A percentile compares a stretch with the other conserved stretches of the same genome.
Conservation (phyloP, 2,888 invertebrate genomes). For the Dione juno region DNA sequence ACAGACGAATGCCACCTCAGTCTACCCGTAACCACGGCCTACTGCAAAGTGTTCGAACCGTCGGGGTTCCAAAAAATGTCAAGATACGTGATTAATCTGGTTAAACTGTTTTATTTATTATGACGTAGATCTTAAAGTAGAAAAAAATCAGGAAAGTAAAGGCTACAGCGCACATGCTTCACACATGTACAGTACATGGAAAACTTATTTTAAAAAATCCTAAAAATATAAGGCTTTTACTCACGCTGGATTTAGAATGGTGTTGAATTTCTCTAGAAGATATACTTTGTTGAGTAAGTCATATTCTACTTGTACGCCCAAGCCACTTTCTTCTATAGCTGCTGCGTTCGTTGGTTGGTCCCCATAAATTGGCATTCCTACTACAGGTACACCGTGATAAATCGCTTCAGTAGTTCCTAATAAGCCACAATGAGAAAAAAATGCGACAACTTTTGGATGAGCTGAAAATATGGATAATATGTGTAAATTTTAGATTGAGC, state of each 20-base stretch:
- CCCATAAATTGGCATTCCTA: constrained; percentile 84
- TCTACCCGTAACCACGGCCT: no score
- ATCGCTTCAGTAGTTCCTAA: constrained; percentile 84
- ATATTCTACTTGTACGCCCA: constrained; percentile 75
- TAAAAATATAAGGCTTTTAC: constrained; percentile 46
- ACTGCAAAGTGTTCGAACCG: no score
- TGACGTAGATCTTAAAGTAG: no score
- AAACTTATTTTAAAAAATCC: no score
- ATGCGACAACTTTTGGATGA: constrained; percentile 84
- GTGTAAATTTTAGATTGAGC: neutral
- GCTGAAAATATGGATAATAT: constrained; percentile 61
- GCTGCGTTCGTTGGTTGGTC: constrained; percentile 85
- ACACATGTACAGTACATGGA: no score
- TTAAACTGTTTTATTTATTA: no score
- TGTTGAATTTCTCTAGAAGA: constrained; percentile 76
- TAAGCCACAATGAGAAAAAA: constrained; percentile 84
- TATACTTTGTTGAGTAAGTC: constrained; percentile 76
- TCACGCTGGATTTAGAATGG: constrained; percentile 81
- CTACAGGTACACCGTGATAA: constrained; percentile 83
- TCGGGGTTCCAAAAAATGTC: no score
- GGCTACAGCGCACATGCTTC: no score
- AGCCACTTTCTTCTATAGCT: constrained; percentile 80
- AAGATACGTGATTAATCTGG: no score
- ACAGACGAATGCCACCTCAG: no score
- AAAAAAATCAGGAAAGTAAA: neutral